Evolutionary conservation across 2,113 vertebrate genomes (phyloP), one percentile per base, ranked within the genome.

Genomic region (Hyla sarda): DNA sequence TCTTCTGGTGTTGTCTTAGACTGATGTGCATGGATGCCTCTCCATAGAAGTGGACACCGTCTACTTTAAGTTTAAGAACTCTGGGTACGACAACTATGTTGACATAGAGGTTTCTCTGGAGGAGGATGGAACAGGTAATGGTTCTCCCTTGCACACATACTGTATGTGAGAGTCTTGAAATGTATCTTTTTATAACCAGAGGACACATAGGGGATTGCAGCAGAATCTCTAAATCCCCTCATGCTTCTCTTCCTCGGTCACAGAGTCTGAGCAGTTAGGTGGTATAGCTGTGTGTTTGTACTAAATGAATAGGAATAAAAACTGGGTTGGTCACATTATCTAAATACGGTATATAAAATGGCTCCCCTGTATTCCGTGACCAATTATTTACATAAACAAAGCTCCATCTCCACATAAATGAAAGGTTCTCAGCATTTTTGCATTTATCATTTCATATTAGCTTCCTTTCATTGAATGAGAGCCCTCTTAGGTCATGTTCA

Each of bases 121-220:
- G 9, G 80, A 82, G 28, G n/a, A 82, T 17, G 80, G 80, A 48
- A 82, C 60, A 12, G 80, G 80, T 82, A 82, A 69, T 13, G 5
- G 50, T 74, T 56, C 21, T 56, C 23, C 3, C 17, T 56, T 4
- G 54, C 54, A 56, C 5, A 56, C 54, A 19, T 6, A 56, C 17
- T n/a, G n/a, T n/a, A n/a, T n/a, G n/a, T n/a, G n/a, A n/a, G n/a
- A n/a, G n/a, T n/a, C n/a, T 75, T 25, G 0, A 5, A 50, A 75
- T 3, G 13, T 5, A 16, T 48, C 3, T 50, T 28, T 28, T 28
- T 48, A n/a, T 19, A 52, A 17, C n/a, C 14, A 16, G 6, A 50
- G n/a, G 12, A 0, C 45, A 50, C n/a, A 1, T 30, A 19, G 65
- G 30, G 5, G 48, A 74, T 45, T 12, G 9, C 21, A 74, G 13